Conservation (phyloP, 2,888 invertebrate genomes). For the Apodemia zela region DNA sequence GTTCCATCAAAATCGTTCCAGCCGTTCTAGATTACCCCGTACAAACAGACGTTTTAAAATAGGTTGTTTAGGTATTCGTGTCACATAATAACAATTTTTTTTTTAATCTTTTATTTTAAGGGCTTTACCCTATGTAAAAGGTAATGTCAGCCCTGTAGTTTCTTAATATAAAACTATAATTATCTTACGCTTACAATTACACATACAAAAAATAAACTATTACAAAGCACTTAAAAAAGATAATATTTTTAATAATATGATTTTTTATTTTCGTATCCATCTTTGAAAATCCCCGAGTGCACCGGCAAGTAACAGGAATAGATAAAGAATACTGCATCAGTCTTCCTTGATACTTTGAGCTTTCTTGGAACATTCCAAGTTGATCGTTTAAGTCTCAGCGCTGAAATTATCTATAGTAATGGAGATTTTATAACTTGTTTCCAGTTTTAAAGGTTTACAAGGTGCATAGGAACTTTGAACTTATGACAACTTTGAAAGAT, state of each 20-base stretch:
- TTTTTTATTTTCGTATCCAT: conserved; percentile 12
- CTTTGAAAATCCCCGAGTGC: conserved; percentile 34
- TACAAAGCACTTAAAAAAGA: too few relatives aligned
- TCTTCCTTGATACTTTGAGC: conserved; percentile 40
- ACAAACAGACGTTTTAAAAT: too few relatives aligned
- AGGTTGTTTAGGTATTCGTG: too few relatives aligned
- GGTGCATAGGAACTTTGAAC: conserved; percentile 10
- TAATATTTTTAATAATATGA: background rate
- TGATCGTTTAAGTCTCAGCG: conserved; percentile 31
- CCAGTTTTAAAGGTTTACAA: conserved; percentile 10
- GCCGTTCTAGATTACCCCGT: too few relatives aligned
- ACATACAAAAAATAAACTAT: too few relatives aligned
- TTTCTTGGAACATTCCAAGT: conserved; percentile 35
- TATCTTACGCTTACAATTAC: too few relatives aligned
- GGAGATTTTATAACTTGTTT: conserved; percentile 7
- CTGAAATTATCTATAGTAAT: conserved; percentile 11
- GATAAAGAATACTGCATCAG: conserved; percentile 41
- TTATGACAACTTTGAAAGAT: background rate
- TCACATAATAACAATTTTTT: too few relatives aligned
- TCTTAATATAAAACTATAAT: too few relatives aligned
- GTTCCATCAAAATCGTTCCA: too few relatives aligned
- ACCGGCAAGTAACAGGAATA: conserved; percentile 38
- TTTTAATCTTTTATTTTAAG: too few relatives aligned
- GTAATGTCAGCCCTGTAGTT: too few relatives aligned
- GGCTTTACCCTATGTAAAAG: too few relatives aligned